Evolutionary conservation across 2,113 vertebrate genomes (phyloP), one percentile per base, ranked within the genome.

Genomic region (Phrynosoma blainvillii): DNA sequence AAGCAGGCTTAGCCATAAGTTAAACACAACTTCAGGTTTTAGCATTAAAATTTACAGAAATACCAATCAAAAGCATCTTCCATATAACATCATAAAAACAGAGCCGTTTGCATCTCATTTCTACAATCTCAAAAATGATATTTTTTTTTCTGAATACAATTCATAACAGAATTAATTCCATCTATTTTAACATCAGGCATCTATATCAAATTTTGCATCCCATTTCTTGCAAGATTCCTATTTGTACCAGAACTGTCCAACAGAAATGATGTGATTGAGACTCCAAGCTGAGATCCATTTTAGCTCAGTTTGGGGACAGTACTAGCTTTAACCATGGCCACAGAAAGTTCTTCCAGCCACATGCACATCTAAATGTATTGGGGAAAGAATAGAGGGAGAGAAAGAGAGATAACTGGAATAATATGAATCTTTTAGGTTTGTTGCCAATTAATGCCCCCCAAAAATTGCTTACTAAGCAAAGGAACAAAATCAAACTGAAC

Each of bases 41-140:
- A 93, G 82, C 10, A 89, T 85, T 71, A 83, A 5, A 40, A 79
- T 93, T 91, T 87, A 84, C 71, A 88, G 82, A 90, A 90, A 83
- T 1, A 13, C 47, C 92, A 30, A 36, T 52, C 54, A 89, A 25
- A 65, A 0, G 1, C 54, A 66, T 84, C 89, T 90, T 84, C 21
- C 59, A 90, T 82, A 13, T 65, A 95, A 89, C 27, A 82, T 62
- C 74, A 82, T 86, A 91, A 92, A 91, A 32, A 2, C 2, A 0
- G 65, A 75, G 78, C n/a, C 85, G 42, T 2, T 0, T 68, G 52
- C 56, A 75, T 85, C 79, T 82, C 81, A 84, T 42, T 20, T 87
- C 87, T 79, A 83, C 27, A 30, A 23, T 80, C 84, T 84, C 36
- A 65, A 80, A 88, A 91, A 89, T 7, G 25, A 79, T 36, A 79